These are phyloP conservation scores for Odocoileus virginianus DNA, from an alignment of 2,113 vertebrate genomes.

Conservation along the genomic window DNA sequence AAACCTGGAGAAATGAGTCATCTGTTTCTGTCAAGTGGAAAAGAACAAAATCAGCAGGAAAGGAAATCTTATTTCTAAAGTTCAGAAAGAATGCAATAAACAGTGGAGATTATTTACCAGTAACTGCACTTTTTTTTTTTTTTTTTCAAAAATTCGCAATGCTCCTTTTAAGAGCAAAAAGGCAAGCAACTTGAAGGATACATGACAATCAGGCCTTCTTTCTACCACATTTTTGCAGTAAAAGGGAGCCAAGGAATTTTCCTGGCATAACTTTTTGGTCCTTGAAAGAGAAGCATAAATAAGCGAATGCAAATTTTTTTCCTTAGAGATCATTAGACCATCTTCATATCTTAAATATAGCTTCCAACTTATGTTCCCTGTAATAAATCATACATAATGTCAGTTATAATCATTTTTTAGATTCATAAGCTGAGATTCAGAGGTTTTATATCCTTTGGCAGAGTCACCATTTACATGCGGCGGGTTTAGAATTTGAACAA, in stretches of 20 bases:
- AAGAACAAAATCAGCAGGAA: conserved; percentile 46
- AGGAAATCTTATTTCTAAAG: conserved; percentile 45
- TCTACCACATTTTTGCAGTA: background rate
- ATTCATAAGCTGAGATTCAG: background rate
- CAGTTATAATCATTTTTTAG: background rate
- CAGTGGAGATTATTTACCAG: background rate
- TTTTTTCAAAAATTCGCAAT: background rate
- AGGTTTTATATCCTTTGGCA: background rate
- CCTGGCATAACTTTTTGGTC: background rate
- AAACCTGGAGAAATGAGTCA: conserved; percentile 58
- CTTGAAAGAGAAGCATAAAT: background rate
- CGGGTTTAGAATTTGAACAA: background rate
- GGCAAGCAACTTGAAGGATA: background rate
- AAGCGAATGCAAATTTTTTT: background rate
- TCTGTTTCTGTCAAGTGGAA: conserved; percentile 40
- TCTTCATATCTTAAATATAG: background rate
- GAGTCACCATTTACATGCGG: background rate
- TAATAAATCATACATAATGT: background rate
- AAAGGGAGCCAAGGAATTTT: background rate
- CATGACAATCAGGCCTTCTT: background rate
- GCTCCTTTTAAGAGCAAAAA: conserved; percentile 7
- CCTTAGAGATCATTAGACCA: background rate
- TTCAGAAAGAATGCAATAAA: conserved; percentile 1
- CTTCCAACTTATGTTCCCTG: background rate
- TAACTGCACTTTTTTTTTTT: background rate